Conservation (phyloP, 2,888 invertebrate genomes). For the Halocaridina rubra region DNA sequence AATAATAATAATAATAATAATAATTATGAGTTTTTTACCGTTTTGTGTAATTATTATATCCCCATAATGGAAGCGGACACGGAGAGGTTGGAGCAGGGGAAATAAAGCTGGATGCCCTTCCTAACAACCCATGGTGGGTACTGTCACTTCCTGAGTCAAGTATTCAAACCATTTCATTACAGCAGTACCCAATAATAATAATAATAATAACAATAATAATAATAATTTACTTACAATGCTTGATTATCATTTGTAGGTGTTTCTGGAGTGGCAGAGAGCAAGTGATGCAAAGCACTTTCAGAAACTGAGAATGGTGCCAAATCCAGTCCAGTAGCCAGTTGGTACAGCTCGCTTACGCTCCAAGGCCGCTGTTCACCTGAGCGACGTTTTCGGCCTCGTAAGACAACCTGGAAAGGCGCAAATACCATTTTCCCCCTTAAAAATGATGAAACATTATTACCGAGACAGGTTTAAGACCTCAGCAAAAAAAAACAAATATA, state of each 20-base stretch:
- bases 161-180: too few relatives aligned
- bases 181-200: background rate
- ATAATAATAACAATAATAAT: too few relatives aligned
- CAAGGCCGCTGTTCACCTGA: conserved; percentile 76
- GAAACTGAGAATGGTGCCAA: conserved; percentile 83
- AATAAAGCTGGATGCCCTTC: too few relatives aligned
- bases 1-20: too few relatives aligned
- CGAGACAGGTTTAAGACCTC: background rate
- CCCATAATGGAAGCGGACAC: too few relatives aligned
- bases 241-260: conserved; percentile 49
- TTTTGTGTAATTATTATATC: too few relatives aligned
- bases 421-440: too few relatives aligned
- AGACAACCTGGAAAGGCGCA: conserved; percentile 61
- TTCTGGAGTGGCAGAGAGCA: conserved; percentile 70
- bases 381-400: conserved; percentile 64
- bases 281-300: conserved; percentile 84
- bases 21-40: too few relatives aligned
- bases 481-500: background rate
- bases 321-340: conserved; percentile 71
- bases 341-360: conserved; percentile 89
- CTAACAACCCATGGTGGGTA: too few relatives aligned
- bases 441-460: too few relatives aligned
- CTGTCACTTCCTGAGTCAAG: too few relatives aligned
- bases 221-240: conserved; percentile 51
- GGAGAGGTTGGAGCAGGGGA: too few relatives aligned